Evolutionary conservation across 2,888 invertebrate genomes (phyloP).

Genomic region (Chesias legatella): DNA sequence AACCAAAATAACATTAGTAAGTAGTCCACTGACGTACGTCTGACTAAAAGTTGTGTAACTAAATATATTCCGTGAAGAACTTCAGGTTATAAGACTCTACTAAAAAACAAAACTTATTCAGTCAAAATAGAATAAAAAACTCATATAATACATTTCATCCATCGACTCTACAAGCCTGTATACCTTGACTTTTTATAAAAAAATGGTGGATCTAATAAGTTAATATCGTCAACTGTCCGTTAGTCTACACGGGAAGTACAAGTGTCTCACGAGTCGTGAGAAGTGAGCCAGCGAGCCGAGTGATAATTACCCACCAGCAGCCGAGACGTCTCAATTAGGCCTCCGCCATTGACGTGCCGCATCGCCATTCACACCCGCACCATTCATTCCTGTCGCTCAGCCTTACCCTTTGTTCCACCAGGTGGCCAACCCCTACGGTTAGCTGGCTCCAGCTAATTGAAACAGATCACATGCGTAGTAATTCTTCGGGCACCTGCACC

Average conservation of each 20-base stretch:
- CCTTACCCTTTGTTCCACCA: constrained; percentile 31
- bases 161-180: too few species aligned
- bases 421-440: constrained; percentile 30
- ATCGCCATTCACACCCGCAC: constrained; percentile 50
- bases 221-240: constrained; percentile 12
- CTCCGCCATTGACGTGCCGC: constrained; percentile 45
- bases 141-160: too few species aligned
- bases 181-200: too few species aligned
- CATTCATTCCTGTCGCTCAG: constrained; percentile 54
- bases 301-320: constrained; percentile 57
- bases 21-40: too few species aligned
- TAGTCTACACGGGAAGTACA: constrained; percentile 7
- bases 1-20: too few species aligned
- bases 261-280: constrained; percentile 25
- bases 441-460: constrained; percentile 36
- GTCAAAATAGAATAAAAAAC: too few species aligned
- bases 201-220: too few species aligned
- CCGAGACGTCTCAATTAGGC: constrained; percentile 48
- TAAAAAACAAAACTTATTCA: too few species aligned
- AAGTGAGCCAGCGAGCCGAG: constrained; percentile 33
- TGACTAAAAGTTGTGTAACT: too few species aligned
- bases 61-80: too few species aligned
- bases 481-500: constrained; percentile 1
- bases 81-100: too few species aligned
- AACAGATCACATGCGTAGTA: constrained; percentile 23